phyloP scores from a whole-genome alignment of 2,888 invertebrate genomes.

The Melanotus villosus region DNA sequence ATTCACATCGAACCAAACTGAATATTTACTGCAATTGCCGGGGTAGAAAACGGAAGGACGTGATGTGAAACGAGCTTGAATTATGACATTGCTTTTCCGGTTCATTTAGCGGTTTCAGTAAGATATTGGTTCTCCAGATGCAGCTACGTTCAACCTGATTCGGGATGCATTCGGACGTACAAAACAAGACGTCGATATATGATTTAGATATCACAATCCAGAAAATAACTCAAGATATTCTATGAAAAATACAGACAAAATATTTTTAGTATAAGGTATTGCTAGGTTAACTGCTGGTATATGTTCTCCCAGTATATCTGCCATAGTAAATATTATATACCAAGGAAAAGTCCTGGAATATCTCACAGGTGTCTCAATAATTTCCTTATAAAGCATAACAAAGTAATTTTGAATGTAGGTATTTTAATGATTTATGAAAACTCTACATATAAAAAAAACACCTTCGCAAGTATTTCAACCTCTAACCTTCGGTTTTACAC shows the following conservation, averaged over 20 bases:
- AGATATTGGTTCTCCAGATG: slow-evolving; percentile 38
- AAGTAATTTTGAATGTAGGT: no score
- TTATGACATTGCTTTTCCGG: slow-evolving; percentile 46
- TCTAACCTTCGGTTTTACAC: no score
- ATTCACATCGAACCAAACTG: slow-evolving; percentile 40
- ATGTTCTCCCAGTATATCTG: no score
- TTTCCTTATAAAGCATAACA: no score
- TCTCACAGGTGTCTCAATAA: no score
- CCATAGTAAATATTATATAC: no score
- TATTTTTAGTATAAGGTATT: slow-evolving; percentile 11
- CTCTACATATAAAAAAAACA: no score
- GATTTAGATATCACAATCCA: slow-evolving; percentile 14
- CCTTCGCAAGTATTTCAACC: no score
- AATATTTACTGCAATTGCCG: slow-evolving; percentile 37
- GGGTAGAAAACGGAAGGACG: slow-evolving; percentile 36
- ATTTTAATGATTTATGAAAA: no score
- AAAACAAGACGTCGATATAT: slow-evolving; percentile 31
- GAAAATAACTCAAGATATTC: slow-evolving; percentile 1
- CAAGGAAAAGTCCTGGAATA: no score
- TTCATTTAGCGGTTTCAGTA: slow-evolving; percentile 40
- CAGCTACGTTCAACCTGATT: background rate
- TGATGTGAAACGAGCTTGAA: slow-evolving; percentile 39
- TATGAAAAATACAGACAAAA: background rate
- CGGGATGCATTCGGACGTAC: slow-evolving; percentile 8
- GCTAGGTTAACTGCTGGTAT: background rate